These are phyloP conservation scores for Eublepharis macularius DNA, from an alignment of 2,113 vertebrate species.

Conservation along the genomic window DNA sequence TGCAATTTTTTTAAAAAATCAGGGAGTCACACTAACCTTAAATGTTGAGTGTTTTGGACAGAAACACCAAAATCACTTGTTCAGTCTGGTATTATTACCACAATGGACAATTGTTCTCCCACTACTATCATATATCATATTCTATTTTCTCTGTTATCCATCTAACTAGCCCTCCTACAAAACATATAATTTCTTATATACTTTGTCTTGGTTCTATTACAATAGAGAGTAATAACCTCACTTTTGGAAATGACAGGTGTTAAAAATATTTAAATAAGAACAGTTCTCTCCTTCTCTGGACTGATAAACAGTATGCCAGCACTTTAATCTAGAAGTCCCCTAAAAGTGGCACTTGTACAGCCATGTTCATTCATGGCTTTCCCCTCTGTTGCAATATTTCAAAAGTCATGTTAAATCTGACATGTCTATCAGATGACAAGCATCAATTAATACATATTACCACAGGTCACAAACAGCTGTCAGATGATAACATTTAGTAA, in stretches of 20 bases:
- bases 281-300: background rate
- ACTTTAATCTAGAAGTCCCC: background rate
- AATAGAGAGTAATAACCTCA: background rate
- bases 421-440: background rate
- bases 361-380: fast-evolving
- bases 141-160: too few relatives aligned
- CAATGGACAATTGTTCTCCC: background rate
- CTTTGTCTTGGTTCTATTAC: background rate
- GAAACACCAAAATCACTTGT: too few relatives aligned
- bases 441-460: background rate
- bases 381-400: background rate
- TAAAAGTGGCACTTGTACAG: background rate
- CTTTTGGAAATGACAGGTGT: background rate
- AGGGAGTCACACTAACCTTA: background rate
- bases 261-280: background rate
- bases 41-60: background rate
- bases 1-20: background rate
- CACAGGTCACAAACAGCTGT: conserved; percentile 12
- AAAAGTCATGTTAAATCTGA: background rate
- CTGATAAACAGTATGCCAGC: background rate
- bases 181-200: background rate
- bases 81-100: too few relatives aligned
- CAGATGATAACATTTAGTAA: fast-evolving
- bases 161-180: too few relatives aligned
- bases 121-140: too few relatives aligned